A percentile compares a stretch with the other conserved stretches of the same genome.
These are phyloP conservation scores for Caenorhabditis sp. DNA, from an alignment of 2,888 invertebrate species.

Conservation along the genomic window DNA sequence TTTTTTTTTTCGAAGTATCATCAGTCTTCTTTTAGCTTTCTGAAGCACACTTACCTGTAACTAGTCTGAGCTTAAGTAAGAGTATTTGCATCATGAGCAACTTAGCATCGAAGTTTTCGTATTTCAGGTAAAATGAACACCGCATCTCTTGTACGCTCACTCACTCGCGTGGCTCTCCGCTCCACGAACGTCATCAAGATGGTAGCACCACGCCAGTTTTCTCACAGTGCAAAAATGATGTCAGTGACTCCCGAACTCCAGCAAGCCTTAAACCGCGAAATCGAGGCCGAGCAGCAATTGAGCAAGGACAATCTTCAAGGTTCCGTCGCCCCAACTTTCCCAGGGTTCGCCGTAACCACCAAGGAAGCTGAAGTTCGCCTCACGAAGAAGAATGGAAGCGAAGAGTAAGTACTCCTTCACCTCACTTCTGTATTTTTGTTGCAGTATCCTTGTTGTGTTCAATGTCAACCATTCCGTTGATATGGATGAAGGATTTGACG, in stretches of 20 bases:
- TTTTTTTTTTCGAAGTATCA: too few species aligned
- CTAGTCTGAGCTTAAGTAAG: too few species aligned
- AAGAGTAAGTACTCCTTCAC: slow-evolving; percentile 86
- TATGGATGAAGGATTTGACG: slow-evolving; percentile 86
- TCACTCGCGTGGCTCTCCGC: slow-evolving; percentile 56
- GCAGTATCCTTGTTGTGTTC: slow-evolving; percentile 89
- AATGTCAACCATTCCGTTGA: slow-evolving; percentile 97
- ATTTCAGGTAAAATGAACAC: slow-evolving; percentile 58
- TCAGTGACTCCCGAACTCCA: slow-evolving; percentile 86
- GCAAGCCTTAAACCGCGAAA: slow-evolving; percentile 95
- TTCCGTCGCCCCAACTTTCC: slow-evolving; percentile 87
- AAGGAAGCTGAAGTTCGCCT: slow-evolving; percentile 92
- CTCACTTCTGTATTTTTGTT: slow-evolving; percentile 62
- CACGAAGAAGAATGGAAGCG: slow-evolving; percentile 85
- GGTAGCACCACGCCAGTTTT: slow-evolving; percentile 52
- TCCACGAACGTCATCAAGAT: slow-evolving; percentile 43
- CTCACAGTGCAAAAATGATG: slow-evolving; percentile 53
- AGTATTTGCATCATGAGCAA: too few species aligned
- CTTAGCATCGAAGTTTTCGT: neutral
- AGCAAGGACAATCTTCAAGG: slow-evolving; percentile 79
- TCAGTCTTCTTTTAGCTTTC: too few species aligned
- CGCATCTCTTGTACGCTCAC: slow-evolving; percentile 52
- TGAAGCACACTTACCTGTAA: too few species aligned
- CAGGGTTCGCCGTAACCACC: slow-evolving; percentile 90
- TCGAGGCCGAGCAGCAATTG: slow-evolving; percentile 89